Base-by-base conservation (phyloP, 2,888 invertebrate genomes). In the Incurvaria masculella region DNA sequence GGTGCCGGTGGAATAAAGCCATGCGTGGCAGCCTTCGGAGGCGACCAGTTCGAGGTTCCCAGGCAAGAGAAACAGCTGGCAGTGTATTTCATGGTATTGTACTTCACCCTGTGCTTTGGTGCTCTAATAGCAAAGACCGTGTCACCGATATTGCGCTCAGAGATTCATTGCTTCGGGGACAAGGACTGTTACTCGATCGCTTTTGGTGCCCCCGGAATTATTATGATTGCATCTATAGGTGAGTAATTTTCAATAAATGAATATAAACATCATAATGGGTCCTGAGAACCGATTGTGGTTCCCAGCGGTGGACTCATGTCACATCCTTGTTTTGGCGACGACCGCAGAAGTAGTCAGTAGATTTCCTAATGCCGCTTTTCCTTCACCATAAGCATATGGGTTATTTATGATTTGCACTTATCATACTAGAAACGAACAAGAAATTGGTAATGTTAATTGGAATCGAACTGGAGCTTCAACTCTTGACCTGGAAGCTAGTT, bases 1-100 rank as follows among this genome's bases (percentile, higher is more conserved):
- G 90, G 91, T 2, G 89, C 90, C 1, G 91, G 91, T 1, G 91
- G 91, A 3, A 91, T 92, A 53, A 92, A 91, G 57, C 90, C 91
- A 0, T 91, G 91, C 63, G 90, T 91, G 1, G 79, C 88, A 0
- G 85, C 91, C 0, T 91, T 91, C 62, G 91, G 91, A 2, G 91
- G 90, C 0, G 91, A 92, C 65, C 91, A 91, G 64, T 89, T 90
- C 59, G 66, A 71, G 16, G 59, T 85, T 40, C 85, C 85, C 0
- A 72, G 81, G 44, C 86, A 89, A 69, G 79, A 83, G 16, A 76
- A 79, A 52, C 82, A 87, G 59, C 70, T 89, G 41, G 80, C 83
- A 1, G 69, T 82, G 21, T 92, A 88, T 69, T 91, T 91, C 65
- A 89, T 89, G 19, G 67, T 90, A 2, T 85, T 91, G 59, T 92